Evolutionary conservation across 2,888 invertebrate genomes (phyloP).

Genomic region (Andricus curvator): DNA sequence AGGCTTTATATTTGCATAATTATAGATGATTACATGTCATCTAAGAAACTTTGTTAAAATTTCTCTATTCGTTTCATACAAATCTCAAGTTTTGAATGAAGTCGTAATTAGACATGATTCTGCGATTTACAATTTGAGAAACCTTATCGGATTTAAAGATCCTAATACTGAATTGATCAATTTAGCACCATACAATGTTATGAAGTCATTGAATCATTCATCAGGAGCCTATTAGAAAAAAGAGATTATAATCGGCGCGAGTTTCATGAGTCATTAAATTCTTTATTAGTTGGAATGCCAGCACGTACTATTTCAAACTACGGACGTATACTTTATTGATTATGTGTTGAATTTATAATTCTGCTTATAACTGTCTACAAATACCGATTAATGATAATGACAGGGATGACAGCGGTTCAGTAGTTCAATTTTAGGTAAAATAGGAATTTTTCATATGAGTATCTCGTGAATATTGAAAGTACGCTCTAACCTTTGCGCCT

Average conservation of each 20-base stretch:
- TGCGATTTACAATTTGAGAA: no score
- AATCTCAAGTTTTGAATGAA: no score
- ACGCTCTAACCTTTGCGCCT: no score
- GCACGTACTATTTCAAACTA: constrained; percentile 18
- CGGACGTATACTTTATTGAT: background rate
- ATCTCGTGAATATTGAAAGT: no score
- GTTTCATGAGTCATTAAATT: constrained; percentile 40
- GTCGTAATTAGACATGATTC: no score
- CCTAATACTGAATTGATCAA: background rate
- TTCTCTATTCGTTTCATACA: no score
- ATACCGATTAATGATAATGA: background rate
- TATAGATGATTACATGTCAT: background rate
- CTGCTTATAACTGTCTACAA: background rate
- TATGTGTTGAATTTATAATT: background rate
- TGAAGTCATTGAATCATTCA: background rate
- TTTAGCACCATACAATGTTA: background rate
- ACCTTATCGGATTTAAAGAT: background rate
- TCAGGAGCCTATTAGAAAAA: background rate
- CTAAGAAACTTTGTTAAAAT: background rate
- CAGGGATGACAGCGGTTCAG: no score
- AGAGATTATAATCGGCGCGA: constrained; percentile 23
- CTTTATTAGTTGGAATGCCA: constrained; percentile 42
- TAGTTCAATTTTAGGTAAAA: no score
- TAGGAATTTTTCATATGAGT: no score
- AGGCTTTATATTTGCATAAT: no score